Percentiles rank a stretch among this genome's conserved stretches.
phyloP scores from a whole-genome alignment of 2,888 invertebrate species.

The Ephialtes manifestator region DNA sequence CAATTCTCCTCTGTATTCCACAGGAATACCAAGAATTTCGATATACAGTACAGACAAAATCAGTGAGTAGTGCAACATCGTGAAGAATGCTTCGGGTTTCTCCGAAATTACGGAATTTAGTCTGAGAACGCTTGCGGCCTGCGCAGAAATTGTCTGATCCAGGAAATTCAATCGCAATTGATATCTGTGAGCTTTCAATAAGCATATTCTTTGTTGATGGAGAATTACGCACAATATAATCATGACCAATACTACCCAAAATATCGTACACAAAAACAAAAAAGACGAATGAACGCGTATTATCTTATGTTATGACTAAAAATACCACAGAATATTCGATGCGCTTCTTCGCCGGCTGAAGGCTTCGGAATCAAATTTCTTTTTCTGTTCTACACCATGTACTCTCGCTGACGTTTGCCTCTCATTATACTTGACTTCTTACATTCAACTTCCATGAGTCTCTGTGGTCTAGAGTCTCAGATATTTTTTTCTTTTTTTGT shows the following conservation, averaged over 20 bases:
- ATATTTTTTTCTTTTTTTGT: slow-evolving; percentile 12
- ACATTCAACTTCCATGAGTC: slow-evolving; percentile 1
- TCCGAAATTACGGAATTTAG: slow-evolving; percentile 43
- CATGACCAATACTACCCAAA: background rate
- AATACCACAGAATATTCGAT: slow-evolving; percentile 28
- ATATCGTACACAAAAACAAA: background rate
- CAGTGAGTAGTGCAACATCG: background rate
- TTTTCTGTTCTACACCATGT: slow-evolving; percentile 24
- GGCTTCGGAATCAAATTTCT: slow-evolving; percentile 38
- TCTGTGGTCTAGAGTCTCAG: slow-evolving; percentile 3
- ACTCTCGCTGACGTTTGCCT: slow-evolving; percentile 17
- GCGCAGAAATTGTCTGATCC: slow-evolving; percentile 19
- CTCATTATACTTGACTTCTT: slow-evolving; percentile 21
- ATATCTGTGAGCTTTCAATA: background rate
- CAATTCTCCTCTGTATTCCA: background rate
- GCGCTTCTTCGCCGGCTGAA: slow-evolving; percentile 18
- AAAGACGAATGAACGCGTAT: slow-evolving; percentile 6
- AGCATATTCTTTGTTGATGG: slow-evolving; percentile 1
- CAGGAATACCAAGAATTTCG: slow-evolving; percentile 6
- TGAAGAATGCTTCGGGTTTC: slow-evolving; percentile 17
- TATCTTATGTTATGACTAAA: slow-evolving; percentile 17
- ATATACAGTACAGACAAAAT: background rate
- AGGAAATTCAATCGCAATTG: slow-evolving; percentile 41
- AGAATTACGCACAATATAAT: background rate
- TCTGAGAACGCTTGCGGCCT: slow-evolving; percentile 50